Percentiles rank a stretch among this genome's conserved stretches.
These are phyloP conservation scores for Sinopyrophorus schimmeli DNA, from an alignment of 2,888 invertebrate genomes.

Conservation along the genomic window DNA sequence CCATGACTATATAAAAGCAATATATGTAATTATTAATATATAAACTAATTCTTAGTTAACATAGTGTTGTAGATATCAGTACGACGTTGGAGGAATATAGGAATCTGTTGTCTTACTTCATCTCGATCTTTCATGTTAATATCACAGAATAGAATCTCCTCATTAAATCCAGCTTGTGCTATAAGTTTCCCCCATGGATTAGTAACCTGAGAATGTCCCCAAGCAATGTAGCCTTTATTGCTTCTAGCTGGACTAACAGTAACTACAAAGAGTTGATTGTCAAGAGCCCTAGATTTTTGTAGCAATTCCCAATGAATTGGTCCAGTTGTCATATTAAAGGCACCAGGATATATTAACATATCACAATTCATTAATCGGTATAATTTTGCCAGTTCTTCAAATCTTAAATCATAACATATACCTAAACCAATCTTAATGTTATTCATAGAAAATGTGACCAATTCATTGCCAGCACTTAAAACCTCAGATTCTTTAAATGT, in stretches of 20 bases:
- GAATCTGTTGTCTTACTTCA: constrained; percentile 82
- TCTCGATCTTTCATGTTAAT: constrained; percentile 75
- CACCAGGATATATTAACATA: constrained; percentile 88
- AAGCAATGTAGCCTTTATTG: constrained; percentile 78
- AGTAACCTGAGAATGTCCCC: constrained; percentile 83
- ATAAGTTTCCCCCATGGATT: constrained; percentile 84
- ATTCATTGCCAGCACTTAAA: constrained; percentile 72
- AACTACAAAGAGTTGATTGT: constrained; percentile 88
- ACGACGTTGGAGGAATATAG: constrained; percentile 67
- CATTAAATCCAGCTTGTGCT: constrained; percentile 68
- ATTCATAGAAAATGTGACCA: constrained; percentile 73
- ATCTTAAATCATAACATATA: constrained; percentile 93
- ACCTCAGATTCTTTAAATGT: constrained; percentile 90
- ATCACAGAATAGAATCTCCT: constrained; percentile 73
- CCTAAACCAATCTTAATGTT: constrained; percentile 82
- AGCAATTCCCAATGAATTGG: constrained; percentile 91
- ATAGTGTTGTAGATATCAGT: constrained; percentile 71
- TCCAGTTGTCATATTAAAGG: constrained; percentile 96
- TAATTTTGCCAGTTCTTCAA: constrained; percentile 82
- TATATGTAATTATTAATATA: too few relatives aligned
- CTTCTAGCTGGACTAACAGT: constrained; percentile 84
- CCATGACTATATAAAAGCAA: too few relatives aligned
- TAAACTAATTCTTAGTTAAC: constrained; percentile 10
- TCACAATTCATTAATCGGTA: constrained; percentile 76
- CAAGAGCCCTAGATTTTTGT: constrained; percentile 78